Conservation (phyloP, 2,113 vertebrate species). For the Ranitomeya variabilis region DNA sequence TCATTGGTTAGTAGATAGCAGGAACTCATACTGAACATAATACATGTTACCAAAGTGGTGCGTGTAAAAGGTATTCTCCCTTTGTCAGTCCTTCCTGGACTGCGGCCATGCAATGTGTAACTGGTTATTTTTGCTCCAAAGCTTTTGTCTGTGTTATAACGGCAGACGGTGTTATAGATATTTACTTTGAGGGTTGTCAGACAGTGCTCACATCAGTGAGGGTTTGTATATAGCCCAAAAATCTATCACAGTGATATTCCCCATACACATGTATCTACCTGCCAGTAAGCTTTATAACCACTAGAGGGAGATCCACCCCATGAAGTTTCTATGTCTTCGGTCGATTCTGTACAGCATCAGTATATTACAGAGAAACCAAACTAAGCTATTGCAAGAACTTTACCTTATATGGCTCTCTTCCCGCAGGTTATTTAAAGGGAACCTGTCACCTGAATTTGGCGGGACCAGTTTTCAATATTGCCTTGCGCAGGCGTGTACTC, state of each 20-base stretch:
- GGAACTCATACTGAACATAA: no score
- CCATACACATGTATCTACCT: not conserved
- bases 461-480: no score
- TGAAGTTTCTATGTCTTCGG: not conserved
- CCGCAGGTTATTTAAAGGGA: slow-evolving; percentile 12
- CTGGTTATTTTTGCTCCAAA: no score
- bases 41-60: no score
- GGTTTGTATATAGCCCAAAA: not conserved
- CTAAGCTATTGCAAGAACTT: not conserved
- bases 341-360: not conserved
- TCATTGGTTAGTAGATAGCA: no score
- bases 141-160: not conserved
- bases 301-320: slow-evolving; percentile 4
- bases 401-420: slow-evolving; percentile 7
- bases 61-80: no score
- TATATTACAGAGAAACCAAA: not conserved
- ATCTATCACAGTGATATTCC: not conserved
- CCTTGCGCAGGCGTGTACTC: no score
- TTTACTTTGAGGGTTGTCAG: not conserved
- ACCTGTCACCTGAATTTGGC: no score
- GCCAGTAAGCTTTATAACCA: not conserved
- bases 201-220: not conserved
- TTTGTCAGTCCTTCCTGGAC: no score
- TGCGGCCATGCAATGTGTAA: no score
- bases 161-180: not conserved